Base-by-base conservation (phyloP, 2,113 vertebrate species). In the Calypte anna region DNA sequence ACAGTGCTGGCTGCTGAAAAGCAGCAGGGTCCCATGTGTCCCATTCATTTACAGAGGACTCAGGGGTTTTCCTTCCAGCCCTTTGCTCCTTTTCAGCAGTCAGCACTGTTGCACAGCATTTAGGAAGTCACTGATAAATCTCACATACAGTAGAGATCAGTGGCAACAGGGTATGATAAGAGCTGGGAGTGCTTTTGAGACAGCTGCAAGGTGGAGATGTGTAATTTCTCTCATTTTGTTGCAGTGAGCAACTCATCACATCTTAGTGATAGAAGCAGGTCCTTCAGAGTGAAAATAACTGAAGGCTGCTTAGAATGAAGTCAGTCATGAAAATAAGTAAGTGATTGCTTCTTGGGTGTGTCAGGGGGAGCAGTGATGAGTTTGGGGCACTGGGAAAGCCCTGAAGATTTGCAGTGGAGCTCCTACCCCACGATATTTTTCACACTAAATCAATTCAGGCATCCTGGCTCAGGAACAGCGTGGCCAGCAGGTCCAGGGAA, bases 71-170 rank as follows among this genome's bases (percentile, higher is more conserved):
- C 50, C 62, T 96, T 93, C 78, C 85, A 92, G 67, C 48, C 33
- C 48, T 92, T 86, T 80, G 50, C 90, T 87, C 69, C 83, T 92
- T 96, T 88, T 86, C 93, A 93, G 66, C 88, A 91, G 25, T 88
- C 62, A 91, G 78, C 77, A 82, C 50, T 72, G 46, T 54, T 93
- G 44, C 73, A 18, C 12, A 54, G 63, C 54, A 31, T 85, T 88
- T 90, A 93, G 79, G 76, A 94, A 91, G 75, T 87, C 90, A 72
- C 74, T 83, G 90, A 94, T 92, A 95, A 90, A 83, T 96, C 69
- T 94, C 51, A 88, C 73, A 40, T 68, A 75, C 70, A 73, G 72
- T 78, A 57, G 51, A 80, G 53, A 81, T 69, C 81, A 80, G 70
- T 77, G 58, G 50, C 53, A 94, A 69, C 31, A 13, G 53, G 27